A percentile compares a stretch with the other conserved stretches of the same genome.
Conservation (phyloP, 2,797 vertebrate genomes). For the Chloroceryle inda region DNA sequence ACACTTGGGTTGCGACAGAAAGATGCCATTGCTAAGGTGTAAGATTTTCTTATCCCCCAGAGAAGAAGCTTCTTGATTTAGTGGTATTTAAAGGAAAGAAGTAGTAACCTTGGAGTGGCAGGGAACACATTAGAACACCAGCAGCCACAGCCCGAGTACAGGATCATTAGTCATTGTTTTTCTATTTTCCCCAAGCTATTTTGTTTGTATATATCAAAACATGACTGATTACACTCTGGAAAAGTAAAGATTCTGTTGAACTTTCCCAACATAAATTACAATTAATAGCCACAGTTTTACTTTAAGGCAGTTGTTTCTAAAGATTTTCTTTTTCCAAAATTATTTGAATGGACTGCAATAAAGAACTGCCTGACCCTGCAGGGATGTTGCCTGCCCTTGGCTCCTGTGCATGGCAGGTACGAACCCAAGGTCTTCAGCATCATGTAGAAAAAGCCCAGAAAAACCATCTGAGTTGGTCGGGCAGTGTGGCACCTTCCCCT, state of each 20-base stretch:
- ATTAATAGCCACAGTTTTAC: neutral
- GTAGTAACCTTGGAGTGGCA: neutral
- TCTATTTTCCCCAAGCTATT: conserved; percentile 4
- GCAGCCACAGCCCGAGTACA: neutral
- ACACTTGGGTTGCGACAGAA: neutral
- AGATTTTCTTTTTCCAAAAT: neutral
- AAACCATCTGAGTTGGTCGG: neutral
- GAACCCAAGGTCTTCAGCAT: neutral
- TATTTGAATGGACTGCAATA: neutral
- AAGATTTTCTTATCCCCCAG: neutral
- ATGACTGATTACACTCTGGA: conserved; percentile 27
- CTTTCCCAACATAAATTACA: conserved; percentile 15
- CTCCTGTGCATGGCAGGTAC: neutral
- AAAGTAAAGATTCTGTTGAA: conserved; percentile 17
- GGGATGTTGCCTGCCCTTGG: neutral
- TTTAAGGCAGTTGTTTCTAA: neutral
- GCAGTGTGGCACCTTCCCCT: neutral
- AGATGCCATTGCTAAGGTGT: neutral
- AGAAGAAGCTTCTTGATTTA: neutral
- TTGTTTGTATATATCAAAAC: conserved; percentile 31
- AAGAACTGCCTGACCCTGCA: neutral
- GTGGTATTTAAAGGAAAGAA: neutral
- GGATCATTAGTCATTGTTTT: conserved; percentile 27
- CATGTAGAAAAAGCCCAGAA: neutral
- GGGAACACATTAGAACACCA: neutral